phyloP scores from a whole-genome alignment of 2,888 invertebrate genomes.

The Eristalis tenax region DNA sequence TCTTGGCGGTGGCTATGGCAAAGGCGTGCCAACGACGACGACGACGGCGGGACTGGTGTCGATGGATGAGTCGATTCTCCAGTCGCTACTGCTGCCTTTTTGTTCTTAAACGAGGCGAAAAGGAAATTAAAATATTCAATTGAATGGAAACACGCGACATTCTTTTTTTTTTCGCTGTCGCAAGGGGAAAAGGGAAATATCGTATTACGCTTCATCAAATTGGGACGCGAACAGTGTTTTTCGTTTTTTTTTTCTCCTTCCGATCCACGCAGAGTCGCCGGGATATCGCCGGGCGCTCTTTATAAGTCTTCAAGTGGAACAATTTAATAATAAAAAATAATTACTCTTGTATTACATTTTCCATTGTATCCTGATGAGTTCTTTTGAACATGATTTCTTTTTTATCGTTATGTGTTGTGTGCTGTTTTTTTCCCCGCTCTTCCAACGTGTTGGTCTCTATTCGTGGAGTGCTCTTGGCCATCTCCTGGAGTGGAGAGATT shows the following conservation, averaged over 20 bases:
- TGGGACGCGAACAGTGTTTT: constrained; percentile 48
- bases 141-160: constrained; percentile 72
- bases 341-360: constrained; percentile 69
- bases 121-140: constrained; percentile 74
- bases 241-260: constrained; percentile 7
- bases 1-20: background rate
- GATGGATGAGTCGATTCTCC: background rate
- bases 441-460: background rate
- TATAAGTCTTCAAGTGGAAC: constrained; percentile 66
- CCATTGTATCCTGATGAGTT: constrained; percentile 64
- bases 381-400: constrained; percentile 36
- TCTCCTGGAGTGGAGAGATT: background rate
- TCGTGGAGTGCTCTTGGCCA: constrained; percentile 11
- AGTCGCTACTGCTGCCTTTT: constrained; percentile 40
- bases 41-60: background rate
- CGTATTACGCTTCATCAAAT: constrained; percentile 64
- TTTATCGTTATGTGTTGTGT: background rate
- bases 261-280: background rate
- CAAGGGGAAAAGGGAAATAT: constrained; percentile 67
- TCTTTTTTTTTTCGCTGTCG: constrained; percentile 25
- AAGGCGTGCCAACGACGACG: constrained; percentile 16
- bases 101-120: constrained; percentile 69
- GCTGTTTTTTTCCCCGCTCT: constrained; percentile 9
- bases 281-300: constrained; percentile 43
- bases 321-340: constrained; percentile 71